Conservation (phyloP, 2,888 invertebrate genomes). For the Macropis europaea region DNA sequence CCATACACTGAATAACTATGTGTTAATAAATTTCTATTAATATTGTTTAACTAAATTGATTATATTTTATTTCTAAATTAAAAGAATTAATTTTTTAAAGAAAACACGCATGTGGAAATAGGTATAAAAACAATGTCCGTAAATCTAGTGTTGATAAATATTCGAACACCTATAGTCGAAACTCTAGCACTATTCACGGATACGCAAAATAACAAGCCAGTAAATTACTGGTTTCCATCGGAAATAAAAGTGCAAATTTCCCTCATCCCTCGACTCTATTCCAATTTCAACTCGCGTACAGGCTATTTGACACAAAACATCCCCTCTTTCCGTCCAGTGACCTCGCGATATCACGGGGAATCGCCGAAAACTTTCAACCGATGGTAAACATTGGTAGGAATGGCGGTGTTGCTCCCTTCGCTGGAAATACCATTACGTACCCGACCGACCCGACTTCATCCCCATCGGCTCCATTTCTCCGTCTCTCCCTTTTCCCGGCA, state of each 20-base stretch:
- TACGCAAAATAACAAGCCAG: no score
- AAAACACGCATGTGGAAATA: no score
- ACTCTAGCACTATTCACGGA: no score
- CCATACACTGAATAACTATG: no score
- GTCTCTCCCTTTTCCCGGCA: constrained; percentile 8
- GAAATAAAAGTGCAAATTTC: not conserved
- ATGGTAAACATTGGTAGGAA: constrained; percentile 55
- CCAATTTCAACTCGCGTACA: constrained; percentile 5
- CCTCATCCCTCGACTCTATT: not conserved
- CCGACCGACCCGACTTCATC: constrained; percentile 22
- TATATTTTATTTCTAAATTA: no score
- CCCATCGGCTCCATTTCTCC: constrained; percentile 20
- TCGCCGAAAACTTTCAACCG: constrained; percentile 59
- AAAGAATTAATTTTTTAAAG: no score
- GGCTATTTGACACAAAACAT: constrained; percentile 9
- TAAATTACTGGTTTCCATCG: no score
- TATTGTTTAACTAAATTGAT: no score
- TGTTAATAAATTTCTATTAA: no score
- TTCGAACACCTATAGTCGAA: no score
- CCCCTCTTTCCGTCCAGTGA: constrained; percentile 21
- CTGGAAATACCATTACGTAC: constrained; percentile 64
- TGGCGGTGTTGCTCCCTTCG: constrained; percentile 34
- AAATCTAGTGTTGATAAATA: no score
- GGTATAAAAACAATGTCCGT: no score
- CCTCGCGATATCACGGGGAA: constrained; percentile 49